These are phyloP conservation scores for Bambusicola thoracicus DNA, from an alignment of 2,113 vertebrate species.

Conservation along the genomic window DNA sequence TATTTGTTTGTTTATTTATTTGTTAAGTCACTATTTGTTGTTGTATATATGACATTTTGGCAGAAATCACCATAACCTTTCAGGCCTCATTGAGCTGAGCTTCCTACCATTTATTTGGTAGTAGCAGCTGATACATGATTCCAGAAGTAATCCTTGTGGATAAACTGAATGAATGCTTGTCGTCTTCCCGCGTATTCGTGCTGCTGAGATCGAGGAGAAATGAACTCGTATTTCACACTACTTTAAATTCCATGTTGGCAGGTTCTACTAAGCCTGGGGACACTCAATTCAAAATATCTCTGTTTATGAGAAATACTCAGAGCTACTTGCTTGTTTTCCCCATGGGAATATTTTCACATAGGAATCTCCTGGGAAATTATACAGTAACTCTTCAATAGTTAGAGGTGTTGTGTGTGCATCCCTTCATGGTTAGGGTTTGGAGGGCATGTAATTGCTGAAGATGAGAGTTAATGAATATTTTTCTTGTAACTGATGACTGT, in stretches of 20 bases:
- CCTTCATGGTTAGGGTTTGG: background rate
- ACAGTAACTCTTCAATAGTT: background rate
- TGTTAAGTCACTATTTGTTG: background rate
- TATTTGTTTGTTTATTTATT: background rate
- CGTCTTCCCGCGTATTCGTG: background rate
- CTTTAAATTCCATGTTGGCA: background rate
- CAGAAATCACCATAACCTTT: background rate
- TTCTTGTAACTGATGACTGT: background rate
- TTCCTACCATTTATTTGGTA: background rate
- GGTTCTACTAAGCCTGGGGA: background rate
- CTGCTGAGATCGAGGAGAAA: background rate
- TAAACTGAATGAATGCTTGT: background rate
- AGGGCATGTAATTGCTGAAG: accelerated
- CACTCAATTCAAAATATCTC: background rate
- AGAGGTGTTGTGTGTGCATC: background rate
- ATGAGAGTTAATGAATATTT: background rate
- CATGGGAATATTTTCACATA: background rate
- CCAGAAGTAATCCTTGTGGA: background rate
- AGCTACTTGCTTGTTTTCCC: background rate
- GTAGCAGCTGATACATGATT: background rate
- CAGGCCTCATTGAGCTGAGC: background rate
- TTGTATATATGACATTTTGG: background rate
- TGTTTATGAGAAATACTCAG: background rate
- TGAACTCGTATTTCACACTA: background rate
- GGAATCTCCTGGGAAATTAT: background rate